Evolutionary conservation across 2,113 vertebrate genomes (phyloP).

Genomic region (Psettodes erumei): DNA sequence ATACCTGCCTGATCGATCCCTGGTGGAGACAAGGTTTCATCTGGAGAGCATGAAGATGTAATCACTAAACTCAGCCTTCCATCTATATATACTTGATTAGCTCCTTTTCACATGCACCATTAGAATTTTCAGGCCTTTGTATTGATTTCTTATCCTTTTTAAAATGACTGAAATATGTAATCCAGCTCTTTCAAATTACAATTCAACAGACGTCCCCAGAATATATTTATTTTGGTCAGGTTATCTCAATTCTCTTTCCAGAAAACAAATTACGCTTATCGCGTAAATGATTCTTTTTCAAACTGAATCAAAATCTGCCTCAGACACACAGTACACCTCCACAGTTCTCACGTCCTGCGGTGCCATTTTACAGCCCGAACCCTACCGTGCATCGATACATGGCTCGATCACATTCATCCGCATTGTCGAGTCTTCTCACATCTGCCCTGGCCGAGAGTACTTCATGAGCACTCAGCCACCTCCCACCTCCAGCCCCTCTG

Average conservation of each 20-base stretch:
- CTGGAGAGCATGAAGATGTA: slow-evolving; percentile 8
- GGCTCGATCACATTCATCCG: slow-evolving; percentile 8
- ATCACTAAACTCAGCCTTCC: slow-evolving; percentile 11
- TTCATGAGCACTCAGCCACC: slow-evolving; percentile 40
- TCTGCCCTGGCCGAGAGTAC: slow-evolving; percentile 6
- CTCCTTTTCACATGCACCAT: neutral
- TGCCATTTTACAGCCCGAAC: slow-evolving; percentile 3
- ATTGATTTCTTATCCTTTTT: slow-evolving; percentile 2
- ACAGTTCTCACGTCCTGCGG: neutral
- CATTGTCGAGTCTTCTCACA: slow-evolving; percentile 36
- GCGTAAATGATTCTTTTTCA: neutral
- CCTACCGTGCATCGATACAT: slow-evolving; percentile 13
- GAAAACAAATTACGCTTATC: slow-evolving; percentile 5
- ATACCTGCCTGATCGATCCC: slow-evolving; percentile 58
- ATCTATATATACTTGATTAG: neutral
- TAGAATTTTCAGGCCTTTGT: neutral
- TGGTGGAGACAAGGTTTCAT: slow-evolving; percentile 26
- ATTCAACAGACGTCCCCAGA: neutral
- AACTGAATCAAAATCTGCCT: neutral
- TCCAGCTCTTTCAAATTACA: neutral
- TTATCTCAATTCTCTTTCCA: neutral
- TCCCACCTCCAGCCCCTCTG: slow-evolving; percentile 1
- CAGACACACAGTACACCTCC: neutral
- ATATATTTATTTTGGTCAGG: neutral
- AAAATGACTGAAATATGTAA: slow-evolving; percentile 14